These are phyloP conservation scores for Gymnothorax javanicus DNA, from an alignment of 2,797 vertebrate species.

Conservation along the genomic window DNA sequence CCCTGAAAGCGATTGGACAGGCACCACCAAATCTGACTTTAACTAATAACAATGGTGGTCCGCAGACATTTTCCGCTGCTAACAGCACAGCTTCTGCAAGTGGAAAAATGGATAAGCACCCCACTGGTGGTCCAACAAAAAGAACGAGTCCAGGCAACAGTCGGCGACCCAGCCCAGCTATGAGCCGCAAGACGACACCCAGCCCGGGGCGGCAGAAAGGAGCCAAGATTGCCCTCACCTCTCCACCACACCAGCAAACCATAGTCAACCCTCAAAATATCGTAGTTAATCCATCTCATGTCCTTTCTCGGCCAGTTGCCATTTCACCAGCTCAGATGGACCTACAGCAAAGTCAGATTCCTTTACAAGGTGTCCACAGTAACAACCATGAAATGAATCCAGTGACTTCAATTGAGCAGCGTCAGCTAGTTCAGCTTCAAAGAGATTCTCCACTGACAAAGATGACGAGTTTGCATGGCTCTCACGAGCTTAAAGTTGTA, in stretches of 20 bases:
- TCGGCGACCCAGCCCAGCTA: conserved; percentile 91
- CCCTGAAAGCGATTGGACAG: conserved; percentile 97
- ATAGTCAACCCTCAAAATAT: conserved; percentile 83
- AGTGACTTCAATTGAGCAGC: conserved; percentile 71
- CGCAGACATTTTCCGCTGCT: conserved; percentile 71
- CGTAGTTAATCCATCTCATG: conserved; percentile 76
- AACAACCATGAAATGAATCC: conserved; percentile 73
- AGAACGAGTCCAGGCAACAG: conserved; percentile 94
- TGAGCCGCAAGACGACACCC: conserved; percentile 92
- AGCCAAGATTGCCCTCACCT: conserved; percentile 79
- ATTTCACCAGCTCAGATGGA: conserved; percentile 71
- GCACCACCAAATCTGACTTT: conserved; percentile 83
- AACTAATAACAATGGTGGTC: conserved; percentile 74
- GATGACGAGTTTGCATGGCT: conserved; percentile 65
- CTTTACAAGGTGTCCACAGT: conserved; percentile 65
- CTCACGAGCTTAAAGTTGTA: conserved; percentile 78
- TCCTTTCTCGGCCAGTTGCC: conserved; percentile 72
- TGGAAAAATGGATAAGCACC: conserved; percentile 86
- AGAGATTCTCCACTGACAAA: conserved; percentile 80
- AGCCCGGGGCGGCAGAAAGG: conserved; percentile 94
- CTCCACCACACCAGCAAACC: conserved; percentile 78
- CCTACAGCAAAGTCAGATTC: conserved; percentile 72
- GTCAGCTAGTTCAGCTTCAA: conserved; percentile 67
- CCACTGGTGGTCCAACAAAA: conserved; percentile 79
- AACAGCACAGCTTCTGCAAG: conserved; percentile 75